Conservation (phyloP, 2,797 vertebrate genomes). For the Lophotriccus pileatus region DNA sequence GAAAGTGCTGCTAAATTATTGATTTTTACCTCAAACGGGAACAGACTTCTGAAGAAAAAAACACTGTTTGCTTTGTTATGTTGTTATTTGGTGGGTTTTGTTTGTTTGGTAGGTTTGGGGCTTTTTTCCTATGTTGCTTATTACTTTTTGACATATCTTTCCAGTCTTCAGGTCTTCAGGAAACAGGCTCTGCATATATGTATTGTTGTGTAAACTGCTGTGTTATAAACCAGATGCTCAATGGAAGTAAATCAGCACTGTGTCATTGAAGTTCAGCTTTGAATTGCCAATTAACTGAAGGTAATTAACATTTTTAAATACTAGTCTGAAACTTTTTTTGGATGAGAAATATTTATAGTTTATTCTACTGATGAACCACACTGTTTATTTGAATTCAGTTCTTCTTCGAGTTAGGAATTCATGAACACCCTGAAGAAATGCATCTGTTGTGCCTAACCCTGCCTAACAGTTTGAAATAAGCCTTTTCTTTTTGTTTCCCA, state of each 20-base stretch:
- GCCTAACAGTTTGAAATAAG: not conserved
- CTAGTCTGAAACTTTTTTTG: not conserved
- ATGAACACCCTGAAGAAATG: not conserved
- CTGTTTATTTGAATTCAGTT: not conserved
- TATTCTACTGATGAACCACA: not conserved
- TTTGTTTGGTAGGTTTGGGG: not conserved
- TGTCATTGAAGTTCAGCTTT: not conserved
- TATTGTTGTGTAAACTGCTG: not conserved
- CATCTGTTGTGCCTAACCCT: not conserved
- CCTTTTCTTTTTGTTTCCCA: not conserved
- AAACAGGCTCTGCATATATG: not conserved
- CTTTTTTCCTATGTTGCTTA: not conserved
- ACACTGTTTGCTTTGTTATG: rapidly evolving
- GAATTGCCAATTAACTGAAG: not conserved
- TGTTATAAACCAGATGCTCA: not conserved
- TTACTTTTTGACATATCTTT: not conserved
- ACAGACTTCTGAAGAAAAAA: not conserved
- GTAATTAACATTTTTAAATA: not conserved
- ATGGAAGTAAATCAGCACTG: not conserved
- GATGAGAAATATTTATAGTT: not conserved
- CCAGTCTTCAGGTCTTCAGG: not conserved
- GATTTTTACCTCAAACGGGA: not conserved
- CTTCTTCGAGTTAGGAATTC: not conserved
- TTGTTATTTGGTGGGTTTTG: not conserved
- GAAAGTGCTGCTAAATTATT: not conserved